phyloP scores from a whole-genome alignment of 2,113 vertebrate genomes.

The Catharus minimus region DNA sequence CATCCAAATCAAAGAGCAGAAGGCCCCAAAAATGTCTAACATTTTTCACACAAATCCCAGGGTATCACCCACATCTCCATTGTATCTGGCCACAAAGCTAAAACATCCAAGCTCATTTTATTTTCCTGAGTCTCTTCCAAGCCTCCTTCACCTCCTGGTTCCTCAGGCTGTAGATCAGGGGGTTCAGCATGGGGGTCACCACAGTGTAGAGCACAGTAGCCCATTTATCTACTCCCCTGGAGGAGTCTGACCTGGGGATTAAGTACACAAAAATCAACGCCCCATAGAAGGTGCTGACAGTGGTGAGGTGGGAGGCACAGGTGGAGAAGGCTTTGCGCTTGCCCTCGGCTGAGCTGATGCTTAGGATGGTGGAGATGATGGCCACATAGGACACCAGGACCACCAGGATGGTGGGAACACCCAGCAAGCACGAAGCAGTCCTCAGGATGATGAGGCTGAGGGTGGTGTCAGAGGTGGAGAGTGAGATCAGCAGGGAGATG shows the following conservation, averaged over 20 bases:
- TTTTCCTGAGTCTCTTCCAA: background rate
- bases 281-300: conserved; percentile 33
- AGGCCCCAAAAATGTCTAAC: accelerated
- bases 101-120: background rate
- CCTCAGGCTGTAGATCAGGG: conserved; percentile 59
- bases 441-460: background rate
- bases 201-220: conserved; percentile 23
- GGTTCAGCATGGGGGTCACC: conserved; percentile 60
- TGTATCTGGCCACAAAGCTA: too few species aligned
- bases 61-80: background rate
- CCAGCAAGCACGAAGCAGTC: background rate
- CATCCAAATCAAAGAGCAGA: background rate
- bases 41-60: background rate
- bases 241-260: conserved; percentile 18
- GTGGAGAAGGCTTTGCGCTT: conserved; percentile 49
- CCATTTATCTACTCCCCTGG: conserved; percentile 7
- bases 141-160: conserved; percentile 58
- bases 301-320: conserved; percentile 33
- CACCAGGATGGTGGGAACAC: background rate
- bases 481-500: background rate
- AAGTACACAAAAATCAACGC: conserved; percentile 21
- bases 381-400: conserved; percentile 42
- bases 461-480: background rate
- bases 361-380: conserved; percentile 43
- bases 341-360: background rate